Base-by-base conservation (phyloP, 2,113 vertebrate genomes). In the Pelmatolapia mariae region DNA sequence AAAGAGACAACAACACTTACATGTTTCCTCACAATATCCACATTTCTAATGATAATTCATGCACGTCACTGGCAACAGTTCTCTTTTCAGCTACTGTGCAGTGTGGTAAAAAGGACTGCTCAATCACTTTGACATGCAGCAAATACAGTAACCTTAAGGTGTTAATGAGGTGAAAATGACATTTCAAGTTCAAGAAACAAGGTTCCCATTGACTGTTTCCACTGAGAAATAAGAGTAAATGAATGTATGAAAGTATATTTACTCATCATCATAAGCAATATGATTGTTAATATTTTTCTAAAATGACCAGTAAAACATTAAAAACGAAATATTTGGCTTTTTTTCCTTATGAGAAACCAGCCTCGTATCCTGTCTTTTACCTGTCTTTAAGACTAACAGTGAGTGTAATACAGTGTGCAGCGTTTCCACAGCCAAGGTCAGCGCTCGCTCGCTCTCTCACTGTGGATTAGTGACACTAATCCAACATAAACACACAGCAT, bases 391-490 rank as follows among this genome's bases (percentile, higher is more conserved):
- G 47, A 82, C 45, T 40, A 71, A 31, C 68, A 40, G 79, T 26
- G 33, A 83, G 38, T 26, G 11, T 18, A 54, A 82, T 86, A 31
- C 6, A 19, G 33, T 29, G 68, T 11, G 40, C 40, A 47, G 24
- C 7, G 4, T 71, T 71, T 83, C 29, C 29, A 53, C 29, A 7
- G n/a, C 73, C 92, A 93, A 93, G 91, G 91, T 89, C 91, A 89
- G 36, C 31, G 6, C 7, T 31, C n/a, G n/a, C 43, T 78, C 16
- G 22, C 61, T 29, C 56, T 43, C 22, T 71, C 36, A 73, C 66
- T 59, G 11, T 61, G 86, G 92, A 93, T 94, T 90, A 93, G 85
- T 10, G 8, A 73, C 87, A 82, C 80, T 91, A 82, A 94, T 92
- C 87, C 82, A 71, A 50, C 66, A 15, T 45, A 15, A 52, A 82